These are phyloP conservation scores for Brachypodius melanocephalos DNA, from an alignment of 2,113 vertebrate genomes.

Conservation along the genomic window DNA sequence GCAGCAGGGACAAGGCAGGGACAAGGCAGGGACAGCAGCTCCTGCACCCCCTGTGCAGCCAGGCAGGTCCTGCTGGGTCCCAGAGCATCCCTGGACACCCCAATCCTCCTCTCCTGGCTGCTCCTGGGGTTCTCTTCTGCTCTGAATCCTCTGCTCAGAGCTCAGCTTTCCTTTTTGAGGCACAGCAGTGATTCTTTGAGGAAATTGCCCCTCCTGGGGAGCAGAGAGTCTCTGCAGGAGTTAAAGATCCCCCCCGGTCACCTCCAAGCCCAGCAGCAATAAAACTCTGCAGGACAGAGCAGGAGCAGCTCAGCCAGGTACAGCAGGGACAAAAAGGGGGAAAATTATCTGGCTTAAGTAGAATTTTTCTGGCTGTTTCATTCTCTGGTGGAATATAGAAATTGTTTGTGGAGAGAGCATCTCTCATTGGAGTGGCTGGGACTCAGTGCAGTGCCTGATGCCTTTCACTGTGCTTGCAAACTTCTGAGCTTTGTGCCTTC, in stretches of 20 bases:
- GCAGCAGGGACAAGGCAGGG: conserved; percentile 38
- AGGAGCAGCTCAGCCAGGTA: neutral
- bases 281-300: neutral
- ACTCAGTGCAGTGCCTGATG: neutral
- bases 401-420: neutral
- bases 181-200: neutral
- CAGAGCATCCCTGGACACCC: conserved; percentile 61
- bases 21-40: conserved; percentile 35
- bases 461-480: neutral
- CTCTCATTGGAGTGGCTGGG: fast-evolving
- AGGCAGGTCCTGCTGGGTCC: conserved; percentile 19
- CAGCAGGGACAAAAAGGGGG: neutral
- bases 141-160: neutral
- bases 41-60: neutral
- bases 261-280: neutral
- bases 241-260: neutral
- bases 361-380: neutral
- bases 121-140: conserved; percentile 9
- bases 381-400: neutral
- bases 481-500: neutral
- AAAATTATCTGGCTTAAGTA: neutral
- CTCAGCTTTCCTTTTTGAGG: neutral
- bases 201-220: neutral
- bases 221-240: neutral
- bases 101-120: neutral